Conservation (phyloP, 2,113 vertebrate genomes). For the Tragelaphus scriptus region DNA sequence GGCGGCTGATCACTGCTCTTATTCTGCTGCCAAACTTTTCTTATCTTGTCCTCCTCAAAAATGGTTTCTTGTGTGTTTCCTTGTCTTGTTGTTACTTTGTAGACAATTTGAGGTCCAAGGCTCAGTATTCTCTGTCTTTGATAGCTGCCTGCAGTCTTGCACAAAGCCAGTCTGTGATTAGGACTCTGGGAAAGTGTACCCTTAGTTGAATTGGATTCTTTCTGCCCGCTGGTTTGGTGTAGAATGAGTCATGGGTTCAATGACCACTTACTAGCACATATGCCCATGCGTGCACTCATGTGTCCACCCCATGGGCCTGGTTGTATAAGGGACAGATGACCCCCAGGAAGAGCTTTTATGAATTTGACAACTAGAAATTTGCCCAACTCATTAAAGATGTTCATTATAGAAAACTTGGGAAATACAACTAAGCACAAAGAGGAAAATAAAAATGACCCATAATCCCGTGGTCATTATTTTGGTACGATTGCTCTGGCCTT, state of each 20-base stretch:
- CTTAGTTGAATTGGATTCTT: background rate
- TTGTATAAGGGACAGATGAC: background rate
- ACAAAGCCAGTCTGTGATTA: background rate
- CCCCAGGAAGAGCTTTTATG: background rate
- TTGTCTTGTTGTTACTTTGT: background rate
- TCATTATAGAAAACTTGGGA: background rate
- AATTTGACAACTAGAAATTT: background rate
- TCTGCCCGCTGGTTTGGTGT: background rate
- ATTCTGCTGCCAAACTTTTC: background rate
- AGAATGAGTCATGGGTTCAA: background rate
- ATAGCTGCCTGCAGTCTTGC: background rate
- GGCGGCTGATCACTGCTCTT: background rate
- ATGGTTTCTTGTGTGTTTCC: background rate
- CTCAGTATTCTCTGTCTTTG: background rate
- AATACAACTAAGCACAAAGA: background rate
- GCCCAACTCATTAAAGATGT: background rate
- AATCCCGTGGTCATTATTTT: background rate
- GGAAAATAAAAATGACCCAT: background rate
- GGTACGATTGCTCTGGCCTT: background rate
- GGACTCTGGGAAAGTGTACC: background rate
- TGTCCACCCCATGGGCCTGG: background rate
- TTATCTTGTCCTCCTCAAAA: background rate
- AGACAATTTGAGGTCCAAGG: background rate
- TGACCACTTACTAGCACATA: background rate
- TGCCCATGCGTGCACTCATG: accelerated